Percentiles rank a stretch among this genome's conserved stretches.
Evolutionary conservation across 2,888 invertebrate genomes (phyloP).

Genomic region (Yponomeuta malinellus): DNA sequence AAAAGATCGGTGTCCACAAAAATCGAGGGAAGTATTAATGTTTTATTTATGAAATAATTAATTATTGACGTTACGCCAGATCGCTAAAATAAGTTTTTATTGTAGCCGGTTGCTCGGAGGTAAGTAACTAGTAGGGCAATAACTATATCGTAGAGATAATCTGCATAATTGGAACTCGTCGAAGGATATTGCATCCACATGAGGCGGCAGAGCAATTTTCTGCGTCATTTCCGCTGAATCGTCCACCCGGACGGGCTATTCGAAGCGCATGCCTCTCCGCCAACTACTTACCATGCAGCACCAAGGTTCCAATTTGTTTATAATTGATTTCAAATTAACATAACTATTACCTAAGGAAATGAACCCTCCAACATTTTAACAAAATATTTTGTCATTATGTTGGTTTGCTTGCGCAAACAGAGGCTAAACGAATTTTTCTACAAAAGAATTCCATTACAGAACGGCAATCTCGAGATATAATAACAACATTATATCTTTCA

Average conservation of each 20-base stretch:
- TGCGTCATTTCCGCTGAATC: slow-evolving; percentile 70
- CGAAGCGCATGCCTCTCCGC: slow-evolving; percentile 39
- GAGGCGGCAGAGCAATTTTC: slow-evolving; percentile 68
- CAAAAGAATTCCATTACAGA: slow-evolving; percentile 12
- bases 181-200: slow-evolving; percentile 68
- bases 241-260: slow-evolving; percentile 50
- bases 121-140: slow-evolving; percentile 44
- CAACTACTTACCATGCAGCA: slow-evolving; percentile 19
- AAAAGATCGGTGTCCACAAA: background rate
- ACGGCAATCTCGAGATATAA: slow-evolving; percentile 9
- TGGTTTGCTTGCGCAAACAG: background rate
- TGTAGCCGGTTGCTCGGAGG: slow-evolving; percentile 14
- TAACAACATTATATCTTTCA: background rate
- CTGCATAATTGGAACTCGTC: slow-evolving; percentile 72
- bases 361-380: background rate
- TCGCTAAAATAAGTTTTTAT: background rate
- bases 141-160: slow-evolving; percentile 62
- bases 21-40: background rate
- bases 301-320: slow-evolving; percentile 26
- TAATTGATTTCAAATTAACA: slow-evolving; percentile 5
- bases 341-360: background rate
- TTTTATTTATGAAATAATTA: background rate
- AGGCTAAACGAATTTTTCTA: slow-evolving; percentile 2
- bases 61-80: background rate
- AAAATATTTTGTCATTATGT: slow-evolving; percentile 4